phyloP scores from a whole-genome alignment of 2,888 invertebrate genomes.

The Odontocolon sp. region DNA sequence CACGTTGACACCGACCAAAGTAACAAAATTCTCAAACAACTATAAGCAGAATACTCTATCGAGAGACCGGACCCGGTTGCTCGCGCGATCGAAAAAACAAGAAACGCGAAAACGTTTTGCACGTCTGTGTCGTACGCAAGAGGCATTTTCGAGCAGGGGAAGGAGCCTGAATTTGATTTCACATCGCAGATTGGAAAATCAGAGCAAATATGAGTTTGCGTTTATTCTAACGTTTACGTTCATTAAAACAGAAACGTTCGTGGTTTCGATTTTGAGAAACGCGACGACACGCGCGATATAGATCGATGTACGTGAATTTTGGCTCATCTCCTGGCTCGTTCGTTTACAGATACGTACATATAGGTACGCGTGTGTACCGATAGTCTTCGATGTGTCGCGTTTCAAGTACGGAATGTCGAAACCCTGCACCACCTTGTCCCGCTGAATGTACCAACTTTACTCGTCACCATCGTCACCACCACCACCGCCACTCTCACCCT shows the following conservation, averaged over 20 bases:
- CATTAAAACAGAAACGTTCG: neutral
- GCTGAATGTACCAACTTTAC: slow-evolving; percentile 60
- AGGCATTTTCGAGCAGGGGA: slow-evolving; percentile 20
- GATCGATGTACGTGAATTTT: slow-evolving; percentile 23
- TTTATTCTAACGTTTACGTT: too few species aligned
- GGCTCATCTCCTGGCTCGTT: slow-evolving; percentile 18
- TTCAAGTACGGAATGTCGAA: slow-evolving; percentile 64
- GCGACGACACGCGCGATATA: neutral
- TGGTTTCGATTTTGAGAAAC: neutral
- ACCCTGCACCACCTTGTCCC: slow-evolving; percentile 63
- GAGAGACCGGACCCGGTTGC: too few species aligned
- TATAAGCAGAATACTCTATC: neutral
- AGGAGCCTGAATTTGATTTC: slow-evolving; percentile 50
- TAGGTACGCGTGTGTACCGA: slow-evolving; percentile 48
- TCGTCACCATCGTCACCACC: slow-evolving; percentile 56
- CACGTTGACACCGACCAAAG: too few species aligned
- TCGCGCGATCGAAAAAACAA: neutral
- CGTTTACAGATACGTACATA: slow-evolving; percentile 41
- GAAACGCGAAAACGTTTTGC: slow-evolving; percentile 36
- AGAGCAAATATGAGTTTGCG: too few species aligned
- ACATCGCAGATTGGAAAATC: neutral
- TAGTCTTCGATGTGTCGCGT: slow-evolving; percentile 60
- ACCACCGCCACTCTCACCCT: slow-evolving; percentile 36
- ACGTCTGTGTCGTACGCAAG: slow-evolving; percentile 62
- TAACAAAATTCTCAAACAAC: neutral